Conservation (phyloP, 2,113 vertebrate genomes). For the Phylloscopus trochiloides region DNA sequence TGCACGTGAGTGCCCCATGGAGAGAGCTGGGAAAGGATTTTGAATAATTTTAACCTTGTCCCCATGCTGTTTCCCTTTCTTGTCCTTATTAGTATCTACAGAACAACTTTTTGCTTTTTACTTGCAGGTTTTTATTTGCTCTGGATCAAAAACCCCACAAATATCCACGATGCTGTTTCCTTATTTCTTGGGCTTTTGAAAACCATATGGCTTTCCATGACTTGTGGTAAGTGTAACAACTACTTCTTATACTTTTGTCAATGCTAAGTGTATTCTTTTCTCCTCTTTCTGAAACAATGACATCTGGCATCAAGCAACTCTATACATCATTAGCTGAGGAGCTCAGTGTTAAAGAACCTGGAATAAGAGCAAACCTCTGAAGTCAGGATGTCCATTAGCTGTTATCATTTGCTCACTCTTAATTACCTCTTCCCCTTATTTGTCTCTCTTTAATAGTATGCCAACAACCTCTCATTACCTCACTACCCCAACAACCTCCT, state of each 20-base stretch:
- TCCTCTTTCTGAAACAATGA: neutral
- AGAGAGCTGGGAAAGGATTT: neutral
- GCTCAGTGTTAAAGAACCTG: neutral
- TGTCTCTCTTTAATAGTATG: constrained; percentile 64
- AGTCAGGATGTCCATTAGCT: constrained; percentile 36
- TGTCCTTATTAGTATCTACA: neutral
- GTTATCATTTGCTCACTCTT: constrained; percentile 47
- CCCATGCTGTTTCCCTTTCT: neutral
- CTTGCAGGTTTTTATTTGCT: neutral
- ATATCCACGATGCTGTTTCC: neutral
- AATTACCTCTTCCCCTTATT: constrained; percentile 63
- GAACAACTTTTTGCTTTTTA: neutral
- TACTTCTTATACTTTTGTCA: neutral
- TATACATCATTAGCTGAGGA: neutral
- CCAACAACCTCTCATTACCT: constrained; percentile 47
- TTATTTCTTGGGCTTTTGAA: neutral
- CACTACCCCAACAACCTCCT: constrained; percentile 45
- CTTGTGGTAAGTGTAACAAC: neutral
- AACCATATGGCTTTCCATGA: neutral
- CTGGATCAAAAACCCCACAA: neutral
- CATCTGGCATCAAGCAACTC: neutral
- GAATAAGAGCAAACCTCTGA: constrained; percentile 7
- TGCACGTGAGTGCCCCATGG: neutral
- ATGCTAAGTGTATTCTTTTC: neutral
- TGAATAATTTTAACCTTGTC: neutral